phyloP scores from a whole-genome alignment of 2,888 invertebrate genomes.

The Rhopalosiphum nymphaeae region DNA sequence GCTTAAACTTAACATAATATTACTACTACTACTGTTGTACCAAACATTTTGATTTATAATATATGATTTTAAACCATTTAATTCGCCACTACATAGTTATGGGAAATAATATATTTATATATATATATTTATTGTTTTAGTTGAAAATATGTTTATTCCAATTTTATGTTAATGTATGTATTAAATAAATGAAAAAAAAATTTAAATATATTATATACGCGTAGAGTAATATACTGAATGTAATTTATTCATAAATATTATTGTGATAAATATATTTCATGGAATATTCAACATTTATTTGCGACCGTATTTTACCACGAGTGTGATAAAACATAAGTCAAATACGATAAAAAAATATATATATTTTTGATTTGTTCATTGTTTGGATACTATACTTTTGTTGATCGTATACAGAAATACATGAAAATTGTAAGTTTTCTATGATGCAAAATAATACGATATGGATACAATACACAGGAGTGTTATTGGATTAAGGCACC shows the following conservation, averaged over 20 bases:
- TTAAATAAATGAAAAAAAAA: background rate
- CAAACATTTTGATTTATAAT: background rate
- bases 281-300: background rate
- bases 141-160: background rate
- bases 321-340: background rate
- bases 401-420: background rate
- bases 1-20: background rate
- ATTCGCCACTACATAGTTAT: background rate
- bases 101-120: background rate
- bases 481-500: slow-evolving; percentile 36
- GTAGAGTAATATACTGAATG: background rate
- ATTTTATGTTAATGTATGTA: background rate
- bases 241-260: background rate
- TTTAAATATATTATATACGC: background rate
- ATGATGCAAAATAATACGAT: background rate
- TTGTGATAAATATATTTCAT: background rate
- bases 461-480: background rate
- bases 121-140: background rate
- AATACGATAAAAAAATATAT: background rate
- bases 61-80: background rate
- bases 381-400: background rate
- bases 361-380: background rate
- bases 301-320: background rate
- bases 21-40: background rate
- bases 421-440: background rate